These are phyloP conservation scores for Agrotis segetum DNA, from an alignment of 2,888 invertebrate genomes.

Conservation along the genomic window DNA sequence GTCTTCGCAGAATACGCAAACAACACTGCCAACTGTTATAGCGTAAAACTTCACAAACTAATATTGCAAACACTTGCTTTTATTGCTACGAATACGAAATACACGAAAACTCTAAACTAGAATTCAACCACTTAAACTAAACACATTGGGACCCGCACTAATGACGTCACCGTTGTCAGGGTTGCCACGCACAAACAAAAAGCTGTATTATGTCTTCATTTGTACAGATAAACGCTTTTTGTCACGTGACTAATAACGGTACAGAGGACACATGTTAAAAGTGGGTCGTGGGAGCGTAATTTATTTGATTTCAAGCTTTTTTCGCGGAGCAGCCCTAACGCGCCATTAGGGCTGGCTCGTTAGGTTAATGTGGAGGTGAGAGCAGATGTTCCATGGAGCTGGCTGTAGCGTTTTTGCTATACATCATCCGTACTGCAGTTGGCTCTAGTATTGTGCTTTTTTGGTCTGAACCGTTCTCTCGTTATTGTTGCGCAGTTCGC, in stretches of 20 bases:
- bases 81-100: conserved; percentile 58
- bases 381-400: conserved; percentile 83
- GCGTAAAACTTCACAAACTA: conserved; percentile 51
- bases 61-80: conserved; percentile 59
- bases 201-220: conserved; percentile 75
- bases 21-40: conserved; percentile 26
- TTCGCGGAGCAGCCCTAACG: conserved; percentile 80
- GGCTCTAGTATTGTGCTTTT: conserved; percentile 75
- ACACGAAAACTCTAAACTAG: conserved; percentile 57
- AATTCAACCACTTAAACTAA: conserved; percentile 58
- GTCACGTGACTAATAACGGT: conserved; percentile 82
- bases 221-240: conserved; percentile 82
- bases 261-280: conserved; percentile 80
- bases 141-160: conserved; percentile 61
- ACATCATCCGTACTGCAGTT: conserved; percentile 83
- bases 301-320: conserved; percentile 87
- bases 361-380: conserved; percentile 88
- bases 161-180: conserved; percentile 66
- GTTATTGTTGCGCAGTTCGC: conserved; percentile 59
- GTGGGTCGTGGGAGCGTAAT: conserved; percentile 81
- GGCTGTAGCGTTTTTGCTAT: conserved; percentile 82
- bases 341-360: conserved; percentile 89
- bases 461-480: conserved; percentile 66
- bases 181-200: conserved; percentile 67
- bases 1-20: conserved; percentile 17